A percentile compares a stretch with the other conserved stretches of the same genome.
Evolutionary conservation across 2,113 vertebrate species (phyloP).

Genomic region (Numida meleagris): DNA sequence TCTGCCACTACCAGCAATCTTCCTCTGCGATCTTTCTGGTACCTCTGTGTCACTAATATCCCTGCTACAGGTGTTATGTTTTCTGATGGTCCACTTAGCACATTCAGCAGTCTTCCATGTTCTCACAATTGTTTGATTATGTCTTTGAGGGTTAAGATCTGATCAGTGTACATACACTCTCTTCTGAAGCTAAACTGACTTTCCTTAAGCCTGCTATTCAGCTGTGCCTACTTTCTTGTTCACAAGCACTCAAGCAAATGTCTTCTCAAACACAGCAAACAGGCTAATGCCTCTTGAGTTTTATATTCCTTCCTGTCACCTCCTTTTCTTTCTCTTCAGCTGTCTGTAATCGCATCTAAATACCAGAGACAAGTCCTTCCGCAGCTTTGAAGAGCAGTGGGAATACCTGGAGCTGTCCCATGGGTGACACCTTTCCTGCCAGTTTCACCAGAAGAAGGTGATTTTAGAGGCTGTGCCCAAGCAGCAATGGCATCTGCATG

Average conservation of each 20-base stretch:
- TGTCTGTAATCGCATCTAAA: conserved; percentile 1
- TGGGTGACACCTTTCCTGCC: background rate
- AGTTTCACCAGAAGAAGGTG: background rate
- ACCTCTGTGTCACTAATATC: background rate
- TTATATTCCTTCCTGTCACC: conserved; percentile 47
- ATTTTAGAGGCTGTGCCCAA: background rate
- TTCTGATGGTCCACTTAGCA: conserved; percentile 49
- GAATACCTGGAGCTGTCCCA: background rate
- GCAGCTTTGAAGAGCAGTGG: background rate
- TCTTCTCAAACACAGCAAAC: conserved; percentile 49
- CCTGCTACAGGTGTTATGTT: conserved; percentile 18
- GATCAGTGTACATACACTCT: conserved; percentile 23
- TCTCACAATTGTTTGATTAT: conserved; percentile 25
- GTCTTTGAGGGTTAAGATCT: conserved; percentile 48
- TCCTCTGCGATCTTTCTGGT: background rate
- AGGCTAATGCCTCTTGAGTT: conserved; percentile 57
- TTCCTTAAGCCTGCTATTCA: conserved; percentile 47
- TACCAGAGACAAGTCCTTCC: background rate
- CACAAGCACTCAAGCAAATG: conserved; percentile 46
- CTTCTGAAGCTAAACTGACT: conserved; percentile 30
- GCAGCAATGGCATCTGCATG: background rate
- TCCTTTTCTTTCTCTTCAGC: background rate
- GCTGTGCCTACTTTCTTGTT: conserved; percentile 10
- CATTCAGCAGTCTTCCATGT: conserved; percentile 23
- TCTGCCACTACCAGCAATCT: conserved; percentile 26